Conservation (phyloP, 23 tunicate species). For the Trididemnum miniatum region DNA sequence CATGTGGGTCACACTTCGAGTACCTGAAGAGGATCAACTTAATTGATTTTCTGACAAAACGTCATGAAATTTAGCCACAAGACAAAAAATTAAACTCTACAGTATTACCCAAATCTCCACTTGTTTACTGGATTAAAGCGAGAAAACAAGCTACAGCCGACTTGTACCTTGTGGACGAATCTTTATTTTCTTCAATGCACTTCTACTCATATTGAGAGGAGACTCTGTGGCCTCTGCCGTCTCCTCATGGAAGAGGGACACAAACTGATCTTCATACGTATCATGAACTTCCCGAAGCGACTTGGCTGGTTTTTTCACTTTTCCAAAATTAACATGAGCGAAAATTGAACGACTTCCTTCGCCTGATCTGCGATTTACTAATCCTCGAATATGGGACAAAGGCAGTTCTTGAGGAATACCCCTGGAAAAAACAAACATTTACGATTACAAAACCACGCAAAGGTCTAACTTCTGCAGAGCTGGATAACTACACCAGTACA, state of each 20-base stretch:
- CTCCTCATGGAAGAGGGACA: constrained; percentile 56
- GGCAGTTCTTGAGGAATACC: constrained; percentile 56
- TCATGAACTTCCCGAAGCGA: constrained; percentile 32
- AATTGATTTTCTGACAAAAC: too few relatives aligned
- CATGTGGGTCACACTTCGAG: constrained; percentile 66
- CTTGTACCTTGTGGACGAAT: constrained; percentile 27
- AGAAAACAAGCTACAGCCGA: neutral
- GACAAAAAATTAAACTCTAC: too few relatives aligned
- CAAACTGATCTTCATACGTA: constrained; percentile 79
- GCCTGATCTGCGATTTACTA: constrained; percentile 35
- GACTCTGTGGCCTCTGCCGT: constrained; percentile 15
- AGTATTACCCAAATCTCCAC: too few relatives aligned
- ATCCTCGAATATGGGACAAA: constrained; percentile 63
- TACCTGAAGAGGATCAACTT: constrained; percentile 11
- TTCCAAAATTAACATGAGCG: constrained; percentile 34
- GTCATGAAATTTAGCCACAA: too few relatives aligned
- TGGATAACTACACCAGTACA: too few relatives aligned
- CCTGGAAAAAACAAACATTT: constrained; percentile 42
- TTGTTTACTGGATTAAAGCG: too few relatives aligned
- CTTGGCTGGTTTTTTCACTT: constrained; percentile 20
- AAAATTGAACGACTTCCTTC: constrained; percentile 52
- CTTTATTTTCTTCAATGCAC: constrained; percentile 55
- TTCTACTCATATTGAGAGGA: constrained; percentile 49
- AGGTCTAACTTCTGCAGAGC: too few relatives aligned
- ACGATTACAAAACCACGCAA: too few relatives aligned